Percentiles rank a stretch among this genome's conserved stretches.
phyloP scores from a whole-genome alignment of 30 jellyfish, hydroid and myxozoan genomes.

The Rhopilema esculentum region DNA sequence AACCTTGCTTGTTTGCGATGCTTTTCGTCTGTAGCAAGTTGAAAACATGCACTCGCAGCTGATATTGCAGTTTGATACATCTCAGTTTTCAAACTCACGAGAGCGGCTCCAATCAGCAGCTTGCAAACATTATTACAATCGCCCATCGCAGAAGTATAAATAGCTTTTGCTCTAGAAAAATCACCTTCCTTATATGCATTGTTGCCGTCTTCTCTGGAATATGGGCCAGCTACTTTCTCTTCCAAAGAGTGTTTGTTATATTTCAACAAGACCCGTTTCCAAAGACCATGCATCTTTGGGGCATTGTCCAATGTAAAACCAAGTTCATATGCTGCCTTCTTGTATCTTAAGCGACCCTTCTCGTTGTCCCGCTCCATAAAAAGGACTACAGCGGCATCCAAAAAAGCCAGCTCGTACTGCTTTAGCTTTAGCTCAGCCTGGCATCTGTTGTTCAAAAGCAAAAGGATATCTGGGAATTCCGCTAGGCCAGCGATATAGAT shows the following conservation, averaged over 20 bases:
- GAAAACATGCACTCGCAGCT: background rate
- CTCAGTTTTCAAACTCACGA: background rate
- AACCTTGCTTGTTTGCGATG: background rate
- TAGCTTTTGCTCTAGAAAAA: background rate
- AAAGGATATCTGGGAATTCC: background rate
- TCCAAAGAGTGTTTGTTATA: background rate
- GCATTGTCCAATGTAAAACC: background rate
- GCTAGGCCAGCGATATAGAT: background rate
- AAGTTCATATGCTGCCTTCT: background rate
- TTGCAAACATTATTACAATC: background rate
- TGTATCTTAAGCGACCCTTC: background rate
- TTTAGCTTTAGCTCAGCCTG: background rate
- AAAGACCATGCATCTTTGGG: background rate
- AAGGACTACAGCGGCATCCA: background rate
- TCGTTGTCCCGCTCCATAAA: background rate
- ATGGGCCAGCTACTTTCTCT: background rate
- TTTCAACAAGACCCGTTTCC: background rate
- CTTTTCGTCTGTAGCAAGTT: background rate
- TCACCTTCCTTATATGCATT: background rate
- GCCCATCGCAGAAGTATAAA: background rate
- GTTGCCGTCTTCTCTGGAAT: background rate
- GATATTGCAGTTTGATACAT: background rate
- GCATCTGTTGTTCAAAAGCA: background rate
- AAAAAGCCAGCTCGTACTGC: background rate
- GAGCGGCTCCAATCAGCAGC: background rate